Conservation (phyloP, 2,113 vertebrate species). For the Albula glossodonta region DNA sequence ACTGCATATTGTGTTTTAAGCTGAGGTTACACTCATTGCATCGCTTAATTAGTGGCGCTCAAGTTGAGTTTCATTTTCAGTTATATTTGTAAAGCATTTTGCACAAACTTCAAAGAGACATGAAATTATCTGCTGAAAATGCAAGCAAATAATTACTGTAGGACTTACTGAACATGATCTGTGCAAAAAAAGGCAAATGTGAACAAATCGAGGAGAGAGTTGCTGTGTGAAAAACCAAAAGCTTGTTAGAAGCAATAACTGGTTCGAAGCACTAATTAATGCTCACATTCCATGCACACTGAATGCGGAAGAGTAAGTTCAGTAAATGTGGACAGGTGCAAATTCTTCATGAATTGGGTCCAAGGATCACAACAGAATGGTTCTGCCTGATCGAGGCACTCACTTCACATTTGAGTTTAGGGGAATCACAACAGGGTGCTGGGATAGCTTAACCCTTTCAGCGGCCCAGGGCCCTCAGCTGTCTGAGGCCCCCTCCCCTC, state of each 20-base stretch:
- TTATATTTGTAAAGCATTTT: not conserved
- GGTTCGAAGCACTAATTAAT: not conserved
- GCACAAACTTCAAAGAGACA: not conserved
- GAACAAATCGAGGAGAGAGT: not conserved
- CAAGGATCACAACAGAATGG: not conserved
- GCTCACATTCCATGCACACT: not conserved
- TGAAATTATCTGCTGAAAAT: not conserved
- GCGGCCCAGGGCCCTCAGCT: no score
- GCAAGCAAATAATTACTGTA: not conserved
- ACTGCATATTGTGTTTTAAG: constrained; percentile 42
- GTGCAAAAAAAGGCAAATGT: not conserved
- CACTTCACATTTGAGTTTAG: no score
- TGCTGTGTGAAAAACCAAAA: not conserved
- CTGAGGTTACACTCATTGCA: constrained; percentile 40
- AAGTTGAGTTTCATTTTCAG: not conserved
- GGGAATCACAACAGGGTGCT: no score
- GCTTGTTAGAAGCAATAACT: not conserved
- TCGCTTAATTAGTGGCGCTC: constrained; percentile 27
- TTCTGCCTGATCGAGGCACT: no score
- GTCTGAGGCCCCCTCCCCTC: no score
- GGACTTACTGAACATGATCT: not conserved
- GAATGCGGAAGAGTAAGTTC: no score
- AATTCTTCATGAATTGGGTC: not conserved
- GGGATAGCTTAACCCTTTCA: no score
- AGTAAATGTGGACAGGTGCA: not conserved